Conservation (phyloP, 2,113 vertebrate species). For the Notothenia rossii region DNA sequence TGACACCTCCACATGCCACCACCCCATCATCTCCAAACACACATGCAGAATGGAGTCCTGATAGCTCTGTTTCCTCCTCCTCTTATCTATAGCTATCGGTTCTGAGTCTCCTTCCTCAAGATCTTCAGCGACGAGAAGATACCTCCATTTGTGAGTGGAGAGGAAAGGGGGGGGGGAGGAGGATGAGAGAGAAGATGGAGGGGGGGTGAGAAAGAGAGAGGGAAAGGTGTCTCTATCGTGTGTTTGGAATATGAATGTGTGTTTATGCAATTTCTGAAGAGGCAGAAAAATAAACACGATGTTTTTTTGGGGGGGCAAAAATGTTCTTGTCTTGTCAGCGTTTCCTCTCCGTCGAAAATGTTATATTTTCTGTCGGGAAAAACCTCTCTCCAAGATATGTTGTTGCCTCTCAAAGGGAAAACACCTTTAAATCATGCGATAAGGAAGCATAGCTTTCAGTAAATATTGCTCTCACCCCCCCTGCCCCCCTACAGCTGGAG, state of each 20-base stretch:
- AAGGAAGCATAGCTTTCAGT: slow-evolving; percentile 55
- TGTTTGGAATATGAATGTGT: slow-evolving; percentile 68
- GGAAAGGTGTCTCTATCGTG: slow-evolving; percentile 58
- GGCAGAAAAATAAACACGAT: slow-evolving; percentile 9
- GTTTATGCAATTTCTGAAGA: slow-evolving; percentile 52
- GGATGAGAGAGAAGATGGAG: slow-evolving; percentile 11
- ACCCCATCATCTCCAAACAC: slow-evolving; percentile 83
- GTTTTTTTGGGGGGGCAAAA: slow-evolving; percentile 19
- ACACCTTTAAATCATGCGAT: slow-evolving; percentile 38
- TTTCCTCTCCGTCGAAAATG: slow-evolving; percentile 43
- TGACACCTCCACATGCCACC: slow-evolving; percentile 86
- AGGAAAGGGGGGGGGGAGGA: slow-evolving; percentile 16
- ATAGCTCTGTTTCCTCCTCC: slow-evolving; percentile 1
- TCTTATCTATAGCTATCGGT: slow-evolving; percentile 38
- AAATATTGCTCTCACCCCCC: slow-evolving; percentile 64
- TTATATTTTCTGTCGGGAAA: slow-evolving; percentile 25
- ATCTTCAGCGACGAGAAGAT: slow-evolving; percentile 71
- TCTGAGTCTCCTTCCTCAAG: slow-evolving; percentile 51
- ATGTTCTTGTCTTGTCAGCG: slow-evolving; percentile 14
- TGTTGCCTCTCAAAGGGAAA: slow-evolving; percentile 42
- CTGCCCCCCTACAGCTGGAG: slow-evolving; percentile 36
- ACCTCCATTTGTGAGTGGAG: slow-evolving; percentile 70
- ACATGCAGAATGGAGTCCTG: slow-evolving; percentile 71
- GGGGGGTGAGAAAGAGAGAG: slow-evolving; percentile 3
- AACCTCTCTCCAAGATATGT: slow-evolving; percentile 36